These are phyloP conservation scores for Clitarchus hookeri DNA, from an alignment of 2,888 invertebrate genomes.

Conservation along the genomic window DNA sequence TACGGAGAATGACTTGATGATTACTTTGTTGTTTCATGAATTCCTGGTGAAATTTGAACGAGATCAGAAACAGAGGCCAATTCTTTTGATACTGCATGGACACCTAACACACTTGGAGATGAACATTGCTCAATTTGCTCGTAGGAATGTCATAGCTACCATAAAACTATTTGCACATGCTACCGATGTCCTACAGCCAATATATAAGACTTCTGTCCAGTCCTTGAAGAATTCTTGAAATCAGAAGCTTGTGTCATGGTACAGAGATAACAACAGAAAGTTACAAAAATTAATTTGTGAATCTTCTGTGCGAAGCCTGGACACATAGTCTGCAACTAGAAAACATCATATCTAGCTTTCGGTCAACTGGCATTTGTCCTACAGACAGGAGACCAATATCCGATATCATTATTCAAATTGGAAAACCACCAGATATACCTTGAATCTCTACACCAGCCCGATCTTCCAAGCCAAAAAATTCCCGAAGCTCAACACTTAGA, in stretches of 20 bases:
- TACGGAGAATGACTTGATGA: not conserved
- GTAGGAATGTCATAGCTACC: not conserved
- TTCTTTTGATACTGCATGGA: not conserved
- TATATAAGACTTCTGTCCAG: not conserved
- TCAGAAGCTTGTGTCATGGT: not conserved
- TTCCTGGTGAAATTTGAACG: too few species aligned
- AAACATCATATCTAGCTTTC: too few species aligned
- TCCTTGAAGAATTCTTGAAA: not conserved
- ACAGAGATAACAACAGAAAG: not conserved
- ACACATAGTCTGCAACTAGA: not conserved
- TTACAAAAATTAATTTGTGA: not conserved
- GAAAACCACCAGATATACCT: not conserved
- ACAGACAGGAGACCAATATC: not conserved
- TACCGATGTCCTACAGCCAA: not conserved
- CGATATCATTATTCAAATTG: not conserved
- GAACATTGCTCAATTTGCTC: not conserved
- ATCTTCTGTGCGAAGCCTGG: not conserved
- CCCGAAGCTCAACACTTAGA: too few species aligned
- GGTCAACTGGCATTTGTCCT: not conserved
- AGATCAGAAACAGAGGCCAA: not conserved
- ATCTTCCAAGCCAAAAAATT: not conserved
- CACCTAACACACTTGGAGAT: not conserved
- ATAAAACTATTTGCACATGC: constrained; percentile 1
- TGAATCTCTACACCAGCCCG: not conserved
- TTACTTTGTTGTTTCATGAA: too few species aligned